Evolutionary conservation across 2,888 invertebrate species (phyloP), one percentile per base, ranked within the genome.

Genomic region (Drosophila tanythrix): DNA sequence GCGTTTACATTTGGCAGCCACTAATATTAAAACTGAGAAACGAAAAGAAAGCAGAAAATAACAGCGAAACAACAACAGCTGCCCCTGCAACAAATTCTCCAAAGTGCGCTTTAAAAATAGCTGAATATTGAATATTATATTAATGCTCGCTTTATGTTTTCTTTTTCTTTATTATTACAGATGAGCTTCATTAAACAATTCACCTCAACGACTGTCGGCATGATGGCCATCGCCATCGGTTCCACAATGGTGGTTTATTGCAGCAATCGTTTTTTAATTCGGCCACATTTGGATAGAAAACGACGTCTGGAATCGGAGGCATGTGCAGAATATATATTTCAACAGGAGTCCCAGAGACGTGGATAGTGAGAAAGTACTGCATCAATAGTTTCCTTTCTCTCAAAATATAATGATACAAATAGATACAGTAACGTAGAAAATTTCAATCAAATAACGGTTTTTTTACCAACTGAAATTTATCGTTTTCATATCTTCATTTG

Each of bases 1-100:
- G 94, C 38, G 72, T 92, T 74, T 94, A 94, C 74, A 93, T 94
- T 92, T 94, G 94, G 94, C 90, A 92, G 65, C 94, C 94, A 48
- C 74, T 93, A 6, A 84, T 94, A 55, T 3, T 90, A 7, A 88
- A 81, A 70, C 91, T 73, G 63, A 90, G 81, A 73, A 84, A 79
- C 69, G 91, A 91, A 43, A 50, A 80, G 7, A 76, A 76, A 36
- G 0, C 67, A 0, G 66, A 68, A 8, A 63, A 50, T 7, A 63
- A 15, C n/a, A 63, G 11, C 53, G 71, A 63, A 62, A 0, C 57
- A 38, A 10, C 69, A 52, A 57, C 55, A 59, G 5, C 71, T 15
- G 33, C 25, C n/a, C 25, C 21, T n/a, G 13, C 29, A 29, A 27
- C 40, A 35, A 68, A 40, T 21, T 25, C 74, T 1, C 11, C 75